Percentiles rank a stretch among this genome's conserved stretches.
Evolutionary conservation across 1,140 invertebrate species (phyloP).

Genomic region (Branchinecta lindahli): DNA sequence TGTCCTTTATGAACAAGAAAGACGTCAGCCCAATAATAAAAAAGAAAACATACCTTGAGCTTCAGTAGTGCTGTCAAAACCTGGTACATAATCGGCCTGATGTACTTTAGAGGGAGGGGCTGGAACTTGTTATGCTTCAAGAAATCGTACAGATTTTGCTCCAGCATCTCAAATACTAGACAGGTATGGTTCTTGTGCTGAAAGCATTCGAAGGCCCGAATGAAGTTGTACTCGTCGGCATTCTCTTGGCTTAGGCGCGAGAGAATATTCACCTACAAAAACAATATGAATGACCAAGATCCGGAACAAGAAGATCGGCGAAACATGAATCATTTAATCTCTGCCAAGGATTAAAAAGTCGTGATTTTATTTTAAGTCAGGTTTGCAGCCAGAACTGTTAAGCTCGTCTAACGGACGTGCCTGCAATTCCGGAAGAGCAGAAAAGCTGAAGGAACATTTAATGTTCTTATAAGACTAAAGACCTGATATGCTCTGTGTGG

Average conservation of each 20-base stretch:
- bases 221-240: constrained; percentile 99
- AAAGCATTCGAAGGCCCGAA: constrained; percentile 98
- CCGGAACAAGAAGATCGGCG: background rate
- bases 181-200: constrained; percentile 99
- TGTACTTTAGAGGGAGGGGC: constrained; percentile 92
- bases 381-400: no score
- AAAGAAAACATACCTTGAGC: constrained; percentile 52
- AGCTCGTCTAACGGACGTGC: no score
- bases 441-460: no score
- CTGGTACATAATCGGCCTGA: constrained; percentile 96
- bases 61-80: constrained; percentile 95
- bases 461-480: no score
- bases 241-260: constrained; percentile 95
- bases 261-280: constrained; percentile 71
- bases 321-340: constrained; percentile 12
- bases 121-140: constrained; percentile 99
- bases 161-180: constrained; percentile 98
- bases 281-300: constrained; percentile 19
- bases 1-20: no score
- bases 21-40: no score
- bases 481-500: no score
- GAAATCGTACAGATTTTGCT: constrained; percentile 99
- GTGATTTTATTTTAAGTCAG: background rate
- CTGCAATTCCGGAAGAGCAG: no score
- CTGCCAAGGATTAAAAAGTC: background rate